A percentile compares a stretch with the other conserved stretches of the same genome.
Conservation (phyloP, 2,888 invertebrate species). For the Altica lythri region DNA sequence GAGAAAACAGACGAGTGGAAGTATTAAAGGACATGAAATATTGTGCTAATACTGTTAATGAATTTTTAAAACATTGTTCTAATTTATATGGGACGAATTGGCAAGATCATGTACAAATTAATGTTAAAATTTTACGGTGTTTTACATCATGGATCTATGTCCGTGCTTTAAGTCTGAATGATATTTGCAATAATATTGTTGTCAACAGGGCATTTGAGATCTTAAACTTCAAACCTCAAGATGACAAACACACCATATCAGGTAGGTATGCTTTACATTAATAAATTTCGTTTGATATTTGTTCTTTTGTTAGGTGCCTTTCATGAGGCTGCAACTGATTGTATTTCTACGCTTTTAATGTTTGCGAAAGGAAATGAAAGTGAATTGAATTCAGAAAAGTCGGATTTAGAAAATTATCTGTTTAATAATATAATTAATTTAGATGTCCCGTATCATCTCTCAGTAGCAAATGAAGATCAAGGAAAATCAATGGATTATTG, state of each 20-base stretch:
- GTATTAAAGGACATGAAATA: conserved; percentile 78
- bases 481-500: conserved; percentile 95
- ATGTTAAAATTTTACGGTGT: conserved; percentile 78
- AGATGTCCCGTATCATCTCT: conserved; percentile 85
- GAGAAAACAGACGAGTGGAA: conserved; percentile 88
- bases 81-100: conserved; percentile 68
- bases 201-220: conserved; percentile 75
- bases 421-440: conserved; percentile 81
- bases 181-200: conserved; percentile 74
- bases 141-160: conserved; percentile 91
- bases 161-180: conserved; percentile 76
- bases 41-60: conserved; percentile 76
- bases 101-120: conserved; percentile 70
- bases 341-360: conserved; percentile 83
- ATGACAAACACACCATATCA: conserved; percentile 42
- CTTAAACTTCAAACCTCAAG: conserved; percentile 54
- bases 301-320: conserved; percentile 56
- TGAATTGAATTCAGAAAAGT: no score
- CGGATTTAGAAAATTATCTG: conserved; percentile 77
- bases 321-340: conserved; percentile 91
- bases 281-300: not conserved
- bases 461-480: conserved; percentile 91
- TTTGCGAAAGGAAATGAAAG: conserved; percentile 79
- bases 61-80: conserved; percentile 79
- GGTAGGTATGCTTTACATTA: conserved; percentile 37